These are phyloP conservation scores for Napeogenes sylphis DNA, from an alignment of 2,888 invertebrate genomes.

Conservation along the genomic window DNA sequence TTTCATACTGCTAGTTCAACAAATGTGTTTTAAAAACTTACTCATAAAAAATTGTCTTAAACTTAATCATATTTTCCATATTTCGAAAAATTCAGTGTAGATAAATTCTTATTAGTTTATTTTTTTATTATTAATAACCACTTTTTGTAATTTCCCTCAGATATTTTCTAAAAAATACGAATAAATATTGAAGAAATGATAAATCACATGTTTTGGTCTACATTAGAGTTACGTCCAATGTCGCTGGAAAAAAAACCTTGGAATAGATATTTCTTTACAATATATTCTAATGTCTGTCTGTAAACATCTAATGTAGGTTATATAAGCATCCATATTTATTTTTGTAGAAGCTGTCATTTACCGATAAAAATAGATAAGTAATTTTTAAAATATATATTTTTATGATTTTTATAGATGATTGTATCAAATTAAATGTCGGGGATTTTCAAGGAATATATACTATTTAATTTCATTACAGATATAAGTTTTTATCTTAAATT, in stretches of 20 bases:
- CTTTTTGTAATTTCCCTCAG: slow-evolving; percentile 9
- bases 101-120: too few species aligned
- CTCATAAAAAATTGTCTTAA: too few species aligned
- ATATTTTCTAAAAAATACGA: slow-evolving; percentile 19
- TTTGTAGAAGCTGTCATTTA: too few species aligned
- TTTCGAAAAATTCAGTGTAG: too few species aligned
- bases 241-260: slow-evolving; percentile 28
- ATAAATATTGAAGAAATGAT: slow-evolving; percentile 24
- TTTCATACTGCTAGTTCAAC: slow-evolving; percentile 26
- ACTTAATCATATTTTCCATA: too few species aligned
- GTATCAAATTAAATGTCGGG: too few species aligned
- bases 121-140: slow-evolving; percentile 7
- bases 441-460: too few species aligned
- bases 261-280: slow-evolving; percentile 11
- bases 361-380: too few species aligned
- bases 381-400: too few species aligned
- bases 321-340: neutral
- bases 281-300: slow-evolving; percentile 8
- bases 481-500: too few species aligned
- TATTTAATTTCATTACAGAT: too few species aligned
- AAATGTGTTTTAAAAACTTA: slow-evolving; percentile 9
- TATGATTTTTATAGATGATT: too few species aligned
- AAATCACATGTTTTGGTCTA: slow-evolving; percentile 24
- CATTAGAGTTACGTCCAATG: slow-evolving; percentile 18
- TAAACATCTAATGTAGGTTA: slow-evolving; percentile 15